Percentiles rank a stretch among this genome's conserved stretches.
These are phyloP conservation scores for Phoeniculus purpureus DNA, from an alignment of 2,797 vertebrate species.

Conservation along the genomic window DNA sequence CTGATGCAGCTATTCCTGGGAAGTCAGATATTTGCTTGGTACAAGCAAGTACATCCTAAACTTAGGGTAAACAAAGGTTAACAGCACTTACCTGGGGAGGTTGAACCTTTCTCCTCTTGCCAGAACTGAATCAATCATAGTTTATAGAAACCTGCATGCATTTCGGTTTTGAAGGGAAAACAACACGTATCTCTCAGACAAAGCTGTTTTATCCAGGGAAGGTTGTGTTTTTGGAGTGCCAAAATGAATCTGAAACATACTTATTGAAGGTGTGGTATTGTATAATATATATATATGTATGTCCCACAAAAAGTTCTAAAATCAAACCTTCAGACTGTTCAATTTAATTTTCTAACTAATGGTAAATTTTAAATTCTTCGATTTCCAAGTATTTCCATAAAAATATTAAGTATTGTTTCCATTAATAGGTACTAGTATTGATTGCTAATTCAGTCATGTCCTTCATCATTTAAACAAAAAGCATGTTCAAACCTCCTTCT, in stretches of 20 bases:
- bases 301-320: not conserved
- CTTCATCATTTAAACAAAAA: not conserved
- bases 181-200: not conserved
- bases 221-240: not conserved
- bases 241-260: not conserved
- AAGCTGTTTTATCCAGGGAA: not conserved
- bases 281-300: not conserved
- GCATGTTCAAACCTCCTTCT: not conserved
- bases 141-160: not conserved
- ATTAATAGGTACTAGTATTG: not conserved
- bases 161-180: not conserved
- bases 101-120: constrained; percentile 89
- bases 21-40: not conserved
- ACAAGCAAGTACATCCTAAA: constrained; percentile 20
- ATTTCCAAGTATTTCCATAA: not conserved
- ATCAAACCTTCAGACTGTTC: not conserved
- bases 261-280: not conserved
- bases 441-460: not conserved
- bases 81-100: constrained; percentile 83
- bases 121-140: constrained; percentile 65
- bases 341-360: not conserved
- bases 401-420: not conserved
- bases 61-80: constrained; percentile 8
- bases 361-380: not conserved
- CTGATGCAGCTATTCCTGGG: not conserved